These are phyloP conservation scores for Charadrius vociferus DNA, from an alignment of 2,113 vertebrate genomes.

Conservation along the genomic window DNA sequence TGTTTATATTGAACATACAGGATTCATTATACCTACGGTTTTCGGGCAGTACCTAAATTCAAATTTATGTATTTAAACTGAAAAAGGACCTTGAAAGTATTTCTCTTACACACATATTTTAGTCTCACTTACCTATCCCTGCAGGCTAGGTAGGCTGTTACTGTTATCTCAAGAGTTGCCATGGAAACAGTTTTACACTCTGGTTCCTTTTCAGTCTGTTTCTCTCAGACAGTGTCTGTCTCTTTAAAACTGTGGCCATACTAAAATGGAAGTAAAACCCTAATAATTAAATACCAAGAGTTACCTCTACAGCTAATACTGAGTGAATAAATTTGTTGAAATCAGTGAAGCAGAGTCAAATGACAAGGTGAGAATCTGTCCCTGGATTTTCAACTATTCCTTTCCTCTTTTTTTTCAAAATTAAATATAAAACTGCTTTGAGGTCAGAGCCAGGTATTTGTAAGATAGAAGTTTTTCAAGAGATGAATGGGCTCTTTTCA, in stretches of 20 bases:
- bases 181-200: constrained; percentile 72
- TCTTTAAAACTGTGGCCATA: constrained; percentile 53
- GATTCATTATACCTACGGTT: constrained; percentile 26
- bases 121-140: constrained; percentile 64
- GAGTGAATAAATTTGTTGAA: not conserved
- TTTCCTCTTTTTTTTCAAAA: not conserved
- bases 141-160: constrained; percentile 61
- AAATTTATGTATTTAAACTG: constrained; percentile 65
- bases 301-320: not conserved
- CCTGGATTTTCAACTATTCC: not conserved
- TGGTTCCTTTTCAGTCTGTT: constrained; percentile 41
- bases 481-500: not conserved
- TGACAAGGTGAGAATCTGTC: not conserved
- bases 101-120: constrained; percentile 65
- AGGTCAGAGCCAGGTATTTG: not conserved
- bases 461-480: not conserved
- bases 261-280: constrained; percentile 67
- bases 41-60: constrained; percentile 47
- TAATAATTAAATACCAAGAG: constrained; percentile 14
- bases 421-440: not conserved
- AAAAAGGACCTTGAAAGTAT: constrained; percentile 47
- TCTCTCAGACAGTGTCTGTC: constrained; percentile 37
- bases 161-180: constrained; percentile 68
- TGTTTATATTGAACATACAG: constrained; percentile 4
- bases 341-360: not conserved